phyloP scores from a whole-genome alignment of 2,888 invertebrate species.

The Heliconius charithonia region DNA sequence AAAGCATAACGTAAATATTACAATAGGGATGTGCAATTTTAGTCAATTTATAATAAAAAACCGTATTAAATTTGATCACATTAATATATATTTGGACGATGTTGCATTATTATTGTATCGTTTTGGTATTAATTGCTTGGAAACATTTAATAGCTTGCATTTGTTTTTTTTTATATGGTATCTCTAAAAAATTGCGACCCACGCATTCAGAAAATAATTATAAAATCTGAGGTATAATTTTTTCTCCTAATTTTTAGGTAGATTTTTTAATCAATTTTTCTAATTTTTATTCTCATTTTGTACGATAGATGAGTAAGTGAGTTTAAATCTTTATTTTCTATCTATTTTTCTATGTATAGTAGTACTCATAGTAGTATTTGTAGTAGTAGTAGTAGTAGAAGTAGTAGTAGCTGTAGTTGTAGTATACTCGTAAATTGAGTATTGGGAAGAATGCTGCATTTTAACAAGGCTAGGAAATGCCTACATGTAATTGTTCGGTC shows the following conservation, averaged over 20 bases:
- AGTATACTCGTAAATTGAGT: no score
- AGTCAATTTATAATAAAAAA: constrained; percentile 5
- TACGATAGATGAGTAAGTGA: background rate
- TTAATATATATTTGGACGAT: background rate
- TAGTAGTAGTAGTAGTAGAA: background rate
- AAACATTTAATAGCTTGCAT: constrained; percentile 1
- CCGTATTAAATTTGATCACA: background rate
- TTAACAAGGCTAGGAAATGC: no score
- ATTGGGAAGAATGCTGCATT: no score
- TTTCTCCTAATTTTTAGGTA: background rate
- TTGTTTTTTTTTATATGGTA: background rate
- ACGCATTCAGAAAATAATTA: background rate
- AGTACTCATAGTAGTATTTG: no score
- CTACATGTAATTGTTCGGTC: background rate
- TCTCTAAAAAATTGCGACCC: background rate
- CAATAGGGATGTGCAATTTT: constrained; percentile 39
- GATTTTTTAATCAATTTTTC: background rate
- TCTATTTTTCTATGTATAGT: background rate
- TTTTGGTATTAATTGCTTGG: background rate
- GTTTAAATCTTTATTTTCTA: background rate
- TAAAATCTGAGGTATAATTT: background rate
- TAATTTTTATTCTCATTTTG: background rate
- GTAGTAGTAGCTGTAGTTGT: no score
- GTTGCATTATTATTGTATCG: background rate
- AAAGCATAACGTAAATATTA: constrained; percentile 43